Base-by-base conservation (phyloP, 2,888 invertebrate genomes). In the Crepidodera aurea region DNA sequence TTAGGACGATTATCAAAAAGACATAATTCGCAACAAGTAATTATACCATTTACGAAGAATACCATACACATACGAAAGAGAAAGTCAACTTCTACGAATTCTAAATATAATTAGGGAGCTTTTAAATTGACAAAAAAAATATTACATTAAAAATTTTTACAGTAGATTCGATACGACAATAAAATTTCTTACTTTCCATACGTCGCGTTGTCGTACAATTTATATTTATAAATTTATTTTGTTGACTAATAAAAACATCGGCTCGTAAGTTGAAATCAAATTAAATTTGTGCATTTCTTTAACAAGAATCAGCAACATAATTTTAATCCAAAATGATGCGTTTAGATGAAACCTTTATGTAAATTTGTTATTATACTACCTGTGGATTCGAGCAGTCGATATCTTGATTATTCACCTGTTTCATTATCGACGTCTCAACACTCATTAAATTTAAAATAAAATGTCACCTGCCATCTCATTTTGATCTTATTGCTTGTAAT, bases 391-490 rank as follows among this genome's bases (percentile, higher is more conserved):
- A 34, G 34, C 13, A 34, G 34, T 34, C 34, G 34, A 34, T 40
- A 40, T 40, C 40, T 40, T 40, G 40, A 40, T 40, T 40, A 18
- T 18, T 40, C 40, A 40, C 40, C 40, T 40, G 40, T 40, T 40
- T 10, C 40, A 40, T 40, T 40, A 15, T 40, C 40, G 10, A 40
- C 15, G 2, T 16, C 40, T 40, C 18, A 40, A 40, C 40, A 18
- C 40, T 18, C 7, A 18, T 40, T 18, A 18, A 18, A 40, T 16
- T 40, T 18, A 3, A 40, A 40, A 34, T 34, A 34, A 34, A 34
- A 34, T 12, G 34, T 34, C 34, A 34, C 12, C 10, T 12, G 34
- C 34, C n/a, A 34, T 34, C 34, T 34, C 1, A 34, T 34, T 34
- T 10, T 42, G 10, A 42, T 3, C 15, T 10, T 7, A 42, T 16